Base-by-base conservation (phyloP, 2,113 vertebrate species). In the Progne subis region DNA sequence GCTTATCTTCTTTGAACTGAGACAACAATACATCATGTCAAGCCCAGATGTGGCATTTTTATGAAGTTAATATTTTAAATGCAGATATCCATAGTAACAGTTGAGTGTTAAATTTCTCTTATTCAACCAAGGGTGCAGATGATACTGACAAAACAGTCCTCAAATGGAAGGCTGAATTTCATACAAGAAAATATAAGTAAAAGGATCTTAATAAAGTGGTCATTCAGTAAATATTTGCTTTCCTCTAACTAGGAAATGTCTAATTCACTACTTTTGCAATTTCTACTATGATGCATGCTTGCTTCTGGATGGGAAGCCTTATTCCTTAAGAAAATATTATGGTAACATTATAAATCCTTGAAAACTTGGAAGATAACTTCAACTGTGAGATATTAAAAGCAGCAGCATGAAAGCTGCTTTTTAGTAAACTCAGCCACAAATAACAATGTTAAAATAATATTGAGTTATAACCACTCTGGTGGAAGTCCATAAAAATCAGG, bases 301-400 rank as follows among this genome's bases (percentile, higher is more conserved):
- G 94, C 88, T 96, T 95, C 95, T 88, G 88, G 93, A 92, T 67
- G 64, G 93, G 93, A 97, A 98, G 94, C 69, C 81, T 96, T 96
- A 97, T 89, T 97, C 82, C 95, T 96, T 97, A 96, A 96, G 92
- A 97, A 97, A 96, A 97, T 88, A 74, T 97, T 93, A 94, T 89
- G 92, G 88, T 95, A 96, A 74, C 65, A 86, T 97, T 95, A 96
- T 94, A 98, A 98, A 97, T 95, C 94, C 96, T 96, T 96, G 88
- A 95, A 96, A 92, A 96, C 80, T 94, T 87, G 93, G 97, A 97
- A 95, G 96, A 95, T 95, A 97, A 93, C 77, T 90, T 96, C 65
- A 87, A 76, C 71, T n/a, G n/a, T 92, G 88, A 95, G 82, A 94
- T 47, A 92, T 86, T 96, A 90, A 94, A 94, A 47, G 18, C 94